Evolutionary conservation across 2,113 vertebrate species (phyloP).

Genomic region (Ariopsis seemanni): DNA sequence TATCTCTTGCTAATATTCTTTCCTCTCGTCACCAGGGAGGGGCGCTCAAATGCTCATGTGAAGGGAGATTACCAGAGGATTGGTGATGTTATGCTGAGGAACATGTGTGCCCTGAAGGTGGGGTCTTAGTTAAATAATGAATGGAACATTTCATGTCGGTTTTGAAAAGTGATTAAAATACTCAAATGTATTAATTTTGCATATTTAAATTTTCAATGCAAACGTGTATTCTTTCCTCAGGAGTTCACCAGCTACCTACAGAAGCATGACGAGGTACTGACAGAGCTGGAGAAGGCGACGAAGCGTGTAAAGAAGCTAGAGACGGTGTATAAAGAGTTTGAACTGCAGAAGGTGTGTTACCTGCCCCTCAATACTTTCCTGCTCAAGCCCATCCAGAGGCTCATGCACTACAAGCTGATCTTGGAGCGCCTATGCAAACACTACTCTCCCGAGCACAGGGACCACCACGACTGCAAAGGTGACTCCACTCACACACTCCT

Average conservation of each 20-base stretch:
- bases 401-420: slow-evolving; percentile 91
- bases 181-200: not conserved
- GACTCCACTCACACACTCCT: slow-evolving; percentile 50
- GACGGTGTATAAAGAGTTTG: slow-evolving; percentile 87
- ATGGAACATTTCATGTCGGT: not conserved
- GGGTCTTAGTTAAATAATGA: not conserved
- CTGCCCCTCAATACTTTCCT: slow-evolving; percentile 91
- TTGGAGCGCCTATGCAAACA: slow-evolving; percentile 84
- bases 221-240: slow-evolving; percentile 59
- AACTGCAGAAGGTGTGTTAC: slow-evolving; percentile 96
- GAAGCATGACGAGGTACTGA: slow-evolving; percentile 84
- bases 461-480: slow-evolving; percentile 83
- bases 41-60: slow-evolving; percentile 73
- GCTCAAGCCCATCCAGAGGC: slow-evolving; percentile 92
- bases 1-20: not conserved
- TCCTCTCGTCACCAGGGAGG: slow-evolving; percentile 79
- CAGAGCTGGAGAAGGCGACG: slow-evolving; percentile 85
- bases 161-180: not conserved
- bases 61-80: slow-evolving; percentile 83
- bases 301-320: slow-evolving; percentile 84
- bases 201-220: not conserved
- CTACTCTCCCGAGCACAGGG: slow-evolving; percentile 73
- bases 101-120: slow-evolving; percentile 88
- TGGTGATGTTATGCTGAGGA: slow-evolving; percentile 91
- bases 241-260: slow-evolving; percentile 84